Percentiles rank a stretch among this genome's conserved stretches.
phyloP scores from a whole-genome alignment of 2,888 invertebrate species.

The Euplexia lucipara region DNA sequence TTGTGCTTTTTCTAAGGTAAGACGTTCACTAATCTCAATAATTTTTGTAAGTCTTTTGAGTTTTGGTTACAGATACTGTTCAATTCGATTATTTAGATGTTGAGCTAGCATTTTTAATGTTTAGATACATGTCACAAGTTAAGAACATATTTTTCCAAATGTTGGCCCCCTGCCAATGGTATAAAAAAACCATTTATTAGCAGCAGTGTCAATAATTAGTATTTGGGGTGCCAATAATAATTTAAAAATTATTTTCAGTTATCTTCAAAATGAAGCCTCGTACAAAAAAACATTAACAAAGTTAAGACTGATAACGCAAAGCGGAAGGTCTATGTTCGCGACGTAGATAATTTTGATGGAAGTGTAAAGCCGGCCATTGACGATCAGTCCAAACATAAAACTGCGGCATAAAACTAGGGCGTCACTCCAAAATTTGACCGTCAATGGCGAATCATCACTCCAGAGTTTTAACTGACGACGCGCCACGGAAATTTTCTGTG shows the following conservation, averaged over 20 bases:
- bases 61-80: constrained; percentile 10
- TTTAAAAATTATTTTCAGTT: too few species aligned
- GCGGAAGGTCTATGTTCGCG: constrained; percentile 6
- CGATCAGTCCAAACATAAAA: too few species aligned
- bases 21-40: neutral
- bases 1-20: too few species aligned
- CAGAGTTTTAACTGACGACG: too few species aligned
- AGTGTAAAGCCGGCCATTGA: too few species aligned
- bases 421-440: too few species aligned
- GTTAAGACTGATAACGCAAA: constrained; percentile 11
- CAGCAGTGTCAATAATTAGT: constrained; percentile 7
- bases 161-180: neutral
- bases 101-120: neutral
- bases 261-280: constrained; percentile 17
- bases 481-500: too few species aligned
- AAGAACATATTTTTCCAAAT: neutral
- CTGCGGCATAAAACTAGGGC: too few species aligned
- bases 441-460: too few species aligned
- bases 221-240: constrained; percentile 15
- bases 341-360: too few species aligned
- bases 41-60: constrained; percentile 4
- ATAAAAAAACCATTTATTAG: constrained; percentile 9
- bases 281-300: constrained; percentile 12
- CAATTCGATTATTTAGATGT: constrained; percentile 5
- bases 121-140: constrained; percentile 1